Percentiles rank a stretch among this genome's conserved stretches.
Conservation (phyloP, 2,113 vertebrate genomes). For the Megalops atlanticus region DNA sequence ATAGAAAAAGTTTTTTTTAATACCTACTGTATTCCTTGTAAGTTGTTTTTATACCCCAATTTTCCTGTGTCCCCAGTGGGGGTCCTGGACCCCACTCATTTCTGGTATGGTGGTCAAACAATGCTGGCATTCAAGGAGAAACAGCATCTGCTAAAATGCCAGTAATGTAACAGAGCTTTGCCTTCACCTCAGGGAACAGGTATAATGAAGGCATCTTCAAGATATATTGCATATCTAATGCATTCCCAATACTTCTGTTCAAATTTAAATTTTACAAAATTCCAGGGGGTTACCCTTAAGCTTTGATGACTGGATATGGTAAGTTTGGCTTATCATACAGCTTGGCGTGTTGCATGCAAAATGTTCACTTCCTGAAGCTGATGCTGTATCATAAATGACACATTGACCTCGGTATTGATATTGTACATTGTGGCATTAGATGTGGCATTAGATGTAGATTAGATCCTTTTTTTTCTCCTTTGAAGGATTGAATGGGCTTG, state of each 20-base stretch:
- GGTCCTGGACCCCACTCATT: constrained; percentile 62
- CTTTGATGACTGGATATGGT: background rate
- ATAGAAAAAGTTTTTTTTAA: too few relatives aligned
- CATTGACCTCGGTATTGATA: too few relatives aligned
- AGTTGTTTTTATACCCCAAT: too few relatives aligned
- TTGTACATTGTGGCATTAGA: background rate
- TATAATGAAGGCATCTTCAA: constrained; percentile 76
- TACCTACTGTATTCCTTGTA: too few relatives aligned
- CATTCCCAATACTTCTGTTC: background rate
- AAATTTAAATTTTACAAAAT: background rate
- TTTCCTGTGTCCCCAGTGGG: constrained; percentile 55
- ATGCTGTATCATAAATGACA: too few relatives aligned
- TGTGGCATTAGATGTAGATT: background rate
- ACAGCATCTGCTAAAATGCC: too few relatives aligned
- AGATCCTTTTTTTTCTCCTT: too few relatives aligned
- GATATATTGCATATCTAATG: constrained; percentile 66
- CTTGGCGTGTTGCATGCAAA: too few relatives aligned
- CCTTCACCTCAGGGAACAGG: constrained; percentile 67
- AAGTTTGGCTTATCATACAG: too few relatives aligned
- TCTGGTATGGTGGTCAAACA: constrained; percentile 67
- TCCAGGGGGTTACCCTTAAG: background rate
- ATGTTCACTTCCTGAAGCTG: too few relatives aligned
- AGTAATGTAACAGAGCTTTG: constrained; percentile 73
- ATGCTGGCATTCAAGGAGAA: constrained; percentile 70
- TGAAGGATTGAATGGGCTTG: background rate